Evolutionary conservation across 2,797 vertebrate species (phyloP).

Genomic region (Xerus rutilus): DNA sequence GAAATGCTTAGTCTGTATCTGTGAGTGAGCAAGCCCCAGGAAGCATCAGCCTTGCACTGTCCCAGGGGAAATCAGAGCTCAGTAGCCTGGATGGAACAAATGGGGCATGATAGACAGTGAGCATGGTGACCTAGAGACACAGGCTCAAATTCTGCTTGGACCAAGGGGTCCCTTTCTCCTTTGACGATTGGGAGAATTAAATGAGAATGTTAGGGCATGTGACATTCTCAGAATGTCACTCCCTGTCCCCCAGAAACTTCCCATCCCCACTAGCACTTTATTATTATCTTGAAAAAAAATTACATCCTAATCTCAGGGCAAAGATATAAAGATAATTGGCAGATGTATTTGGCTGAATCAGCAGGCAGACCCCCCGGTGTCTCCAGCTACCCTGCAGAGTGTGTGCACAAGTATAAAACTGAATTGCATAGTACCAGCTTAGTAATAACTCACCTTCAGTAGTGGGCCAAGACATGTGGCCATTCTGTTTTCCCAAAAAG

Average conservation of each 20-base stretch:
- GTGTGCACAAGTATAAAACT: background rate
- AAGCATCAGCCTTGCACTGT: background rate
- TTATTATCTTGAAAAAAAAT: background rate
- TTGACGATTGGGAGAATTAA: background rate
- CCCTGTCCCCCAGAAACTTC: background rate
- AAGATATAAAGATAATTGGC: background rate
- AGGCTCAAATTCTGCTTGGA: background rate
- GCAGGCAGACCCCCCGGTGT: background rate
- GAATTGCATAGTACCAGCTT: background rate
- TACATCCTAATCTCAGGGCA: slow-evolving; percentile 9
- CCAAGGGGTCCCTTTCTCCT: background rate
- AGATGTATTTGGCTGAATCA: background rate
- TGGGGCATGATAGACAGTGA: background rate
- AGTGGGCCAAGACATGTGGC: background rate
- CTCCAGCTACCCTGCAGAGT: background rate
- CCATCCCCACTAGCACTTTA: background rate
- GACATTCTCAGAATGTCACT: background rate
- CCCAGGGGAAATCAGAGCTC: background rate
- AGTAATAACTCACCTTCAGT: background rate
- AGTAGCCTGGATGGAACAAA: background rate
- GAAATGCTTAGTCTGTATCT: slow-evolving; percentile 74
- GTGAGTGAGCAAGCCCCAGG: background rate
- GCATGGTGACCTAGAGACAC: background rate
- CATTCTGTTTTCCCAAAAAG: background rate
- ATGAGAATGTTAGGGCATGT: background rate